Evolutionary conservation across 2,888 invertebrate species (phyloP).

Genomic region (Graphium colonna): DNA sequence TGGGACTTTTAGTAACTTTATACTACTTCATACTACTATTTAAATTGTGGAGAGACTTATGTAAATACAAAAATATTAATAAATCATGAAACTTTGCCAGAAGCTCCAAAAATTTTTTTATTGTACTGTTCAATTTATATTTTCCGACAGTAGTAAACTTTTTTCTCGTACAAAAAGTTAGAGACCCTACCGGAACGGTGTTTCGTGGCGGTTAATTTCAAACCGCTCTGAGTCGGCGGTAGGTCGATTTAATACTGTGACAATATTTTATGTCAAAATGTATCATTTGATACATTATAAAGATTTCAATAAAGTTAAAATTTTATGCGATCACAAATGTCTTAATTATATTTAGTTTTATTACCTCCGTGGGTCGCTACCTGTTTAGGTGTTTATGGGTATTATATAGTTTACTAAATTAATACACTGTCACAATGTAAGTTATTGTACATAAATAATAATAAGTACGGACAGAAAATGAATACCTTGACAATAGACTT

Average conservation of each 20-base stretch:
- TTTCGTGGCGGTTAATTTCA: too few species aligned
- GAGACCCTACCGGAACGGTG: too few species aligned
- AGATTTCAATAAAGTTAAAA: slow-evolving; percentile 2
- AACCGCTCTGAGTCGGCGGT: slow-evolving; percentile 1
- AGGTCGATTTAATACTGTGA: slow-evolving; percentile 5
- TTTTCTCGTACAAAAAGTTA: too few species aligned
- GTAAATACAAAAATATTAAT: too few species aligned
- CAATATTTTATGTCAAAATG: slow-evolving; percentile 8
- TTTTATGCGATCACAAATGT: slow-evolving; percentile 17
- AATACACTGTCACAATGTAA: not conserved
- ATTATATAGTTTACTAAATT: not conserved
- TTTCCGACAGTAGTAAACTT: too few species aligned
- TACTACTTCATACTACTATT: too few species aligned
- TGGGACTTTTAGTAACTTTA: too few species aligned
- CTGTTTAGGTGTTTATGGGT: not conserved
- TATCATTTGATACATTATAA: slow-evolving; percentile 3
- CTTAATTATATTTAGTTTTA: slow-evolving; percentile 18
- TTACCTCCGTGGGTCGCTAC: slow-evolving; percentile 4
- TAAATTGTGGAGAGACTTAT: too few species aligned
- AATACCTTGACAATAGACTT: too few species aligned
- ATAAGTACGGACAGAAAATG: not conserved
- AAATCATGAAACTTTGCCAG: too few species aligned
- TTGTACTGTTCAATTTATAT: too few species aligned
- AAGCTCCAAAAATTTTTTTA: too few species aligned
- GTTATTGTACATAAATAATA: not conserved